Evolutionary conservation across 2,888 invertebrate genomes (phyloP).

Genomic region (Endotricha flammealis): DNA sequence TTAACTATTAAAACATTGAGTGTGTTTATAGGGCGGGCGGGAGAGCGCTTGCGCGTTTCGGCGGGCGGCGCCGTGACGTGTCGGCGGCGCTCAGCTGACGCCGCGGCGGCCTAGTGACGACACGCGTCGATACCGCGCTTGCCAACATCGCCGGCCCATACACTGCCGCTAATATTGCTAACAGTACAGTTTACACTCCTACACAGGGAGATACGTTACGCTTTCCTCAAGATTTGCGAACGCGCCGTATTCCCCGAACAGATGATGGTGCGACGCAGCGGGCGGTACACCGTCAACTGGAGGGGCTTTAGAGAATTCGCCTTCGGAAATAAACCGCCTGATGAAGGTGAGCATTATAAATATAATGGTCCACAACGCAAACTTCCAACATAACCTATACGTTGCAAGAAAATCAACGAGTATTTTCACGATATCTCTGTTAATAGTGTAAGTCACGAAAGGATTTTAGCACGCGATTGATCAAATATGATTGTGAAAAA

Average conservation of each 20-base stretch:
- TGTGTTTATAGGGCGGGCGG: constrained; percentile 11
- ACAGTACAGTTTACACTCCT: constrained; percentile 16
- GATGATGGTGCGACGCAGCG: constrained; percentile 75
- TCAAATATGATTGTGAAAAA: constrained; percentile 9
- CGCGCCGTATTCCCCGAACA: constrained; percentile 29
- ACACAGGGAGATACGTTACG: constrained; percentile 36
- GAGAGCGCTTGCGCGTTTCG: constrained; percentile 55
- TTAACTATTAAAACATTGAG: constrained; percentile 4
- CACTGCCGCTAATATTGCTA: constrained; percentile 22
- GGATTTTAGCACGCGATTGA: constrained; percentile 4
- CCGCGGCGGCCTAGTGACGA: constrained; percentile 51
- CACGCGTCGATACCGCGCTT: constrained; percentile 50
- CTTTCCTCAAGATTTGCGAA: constrained; percentile 27
- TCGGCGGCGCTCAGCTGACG: constrained; percentile 58
- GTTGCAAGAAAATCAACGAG: constrained; percentile 7
- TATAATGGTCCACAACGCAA: constrained; percentile 3
- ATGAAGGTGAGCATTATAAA: constrained; percentile 55
- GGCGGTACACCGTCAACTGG: constrained; percentile 74
- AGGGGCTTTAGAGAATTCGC: constrained; percentile 70
- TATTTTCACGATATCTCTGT: constrained; percentile 13
- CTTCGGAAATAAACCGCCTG: constrained; percentile 67
- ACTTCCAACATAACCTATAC: constrained; percentile 45
- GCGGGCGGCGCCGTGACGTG: constrained; percentile 50
- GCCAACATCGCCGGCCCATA: constrained; percentile 35
- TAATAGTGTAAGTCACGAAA: constrained; percentile 11